Base-by-base conservation (phyloP, 1,140 invertebrate genomes). In the Trachymyrmex septentrionalis region DNA sequence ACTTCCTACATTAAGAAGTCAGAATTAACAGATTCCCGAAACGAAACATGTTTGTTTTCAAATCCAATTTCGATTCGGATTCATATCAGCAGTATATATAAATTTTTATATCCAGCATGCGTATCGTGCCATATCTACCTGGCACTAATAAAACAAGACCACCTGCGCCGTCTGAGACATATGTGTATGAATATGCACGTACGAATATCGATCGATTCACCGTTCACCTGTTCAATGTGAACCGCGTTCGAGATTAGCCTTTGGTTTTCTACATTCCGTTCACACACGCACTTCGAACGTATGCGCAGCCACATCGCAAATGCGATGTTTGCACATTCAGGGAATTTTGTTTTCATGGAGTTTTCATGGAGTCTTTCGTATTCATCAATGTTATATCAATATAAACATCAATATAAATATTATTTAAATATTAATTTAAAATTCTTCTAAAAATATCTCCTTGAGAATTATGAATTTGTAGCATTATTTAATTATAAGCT, bases 141-240 rank as follows among this genome's bases (percentile, higher is more conserved):
- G 76, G 53, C 72, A 85, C 88, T 91, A 91, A 93, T 92, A 89
- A 92, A 91, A 90, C 88, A 86, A 91, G 92, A 93, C 90, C 93
- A 93, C 93, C 93, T 94, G 93, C 92, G 84, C 66, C 66, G 88
- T 53, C 82, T 87, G 88, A 69, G 89, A 89, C 69, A 89, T 55
- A 75, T 75, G 64, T 67, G 63, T 69, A 80, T n/a, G 64, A 55
- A 59, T 82, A 44, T 75, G 34, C 66, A 84, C 24, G 55, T 30
- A 73, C 38, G 55, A 69, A 69, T 86, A 90, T 86, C 90, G 88
- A 90, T 88, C 86, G 84, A n/a, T 38, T 71, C n/a, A 69, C 21
- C 27, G n/a, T 57, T 84, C 55, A 19, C 44, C 50, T 21, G 82
- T 76, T 48, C 24, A 50, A 73, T 75, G 67, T 24, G 38, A 67